Conservation (phyloP, 2,113 vertebrate species). For the Galemys pyrenaicus region DNA sequence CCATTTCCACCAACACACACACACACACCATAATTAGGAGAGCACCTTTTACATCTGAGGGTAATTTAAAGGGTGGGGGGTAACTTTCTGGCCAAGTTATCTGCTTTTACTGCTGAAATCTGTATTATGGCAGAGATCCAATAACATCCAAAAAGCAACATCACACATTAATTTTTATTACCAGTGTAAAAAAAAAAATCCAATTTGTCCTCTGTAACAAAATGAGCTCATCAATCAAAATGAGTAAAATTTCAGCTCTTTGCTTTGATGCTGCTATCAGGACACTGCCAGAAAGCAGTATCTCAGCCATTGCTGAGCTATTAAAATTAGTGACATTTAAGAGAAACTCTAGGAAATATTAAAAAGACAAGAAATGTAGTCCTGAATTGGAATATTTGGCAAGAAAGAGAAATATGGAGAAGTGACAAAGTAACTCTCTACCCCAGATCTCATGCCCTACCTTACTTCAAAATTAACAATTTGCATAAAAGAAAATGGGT, state of each 20-base stretch:
- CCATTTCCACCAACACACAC: too few species aligned
- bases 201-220: constrained; percentile 78
- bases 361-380: constrained; percentile 61
- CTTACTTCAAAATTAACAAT: constrained; percentile 24
- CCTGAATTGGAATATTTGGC: constrained; percentile 41
- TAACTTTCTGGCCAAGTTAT: constrained; percentile 70
- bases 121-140: constrained; percentile 66
- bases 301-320: constrained; percentile 54
- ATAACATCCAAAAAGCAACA: constrained; percentile 70
- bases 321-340: constrained; percentile 82
- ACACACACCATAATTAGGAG: neutral
- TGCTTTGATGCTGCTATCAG: constrained; percentile 73
- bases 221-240: constrained; percentile 83
- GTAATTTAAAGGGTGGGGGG: constrained; percentile 25
- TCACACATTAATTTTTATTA: constrained; percentile 80
- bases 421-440: neutral
- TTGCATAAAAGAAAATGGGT: neutral
- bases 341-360: constrained; percentile 70
- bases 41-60: neutral
- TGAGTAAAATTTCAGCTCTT: constrained; percentile 71
- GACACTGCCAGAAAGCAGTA: constrained; percentile 71
- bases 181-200: constrained; percentile 76
- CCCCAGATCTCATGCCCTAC: neutral
- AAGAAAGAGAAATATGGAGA: constrained; percentile 3
- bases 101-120: constrained; percentile 74